Evolutionary conservation across 2,888 invertebrate species (phyloP).

Genomic region (Phragmatobia fuliginosa): DNA sequence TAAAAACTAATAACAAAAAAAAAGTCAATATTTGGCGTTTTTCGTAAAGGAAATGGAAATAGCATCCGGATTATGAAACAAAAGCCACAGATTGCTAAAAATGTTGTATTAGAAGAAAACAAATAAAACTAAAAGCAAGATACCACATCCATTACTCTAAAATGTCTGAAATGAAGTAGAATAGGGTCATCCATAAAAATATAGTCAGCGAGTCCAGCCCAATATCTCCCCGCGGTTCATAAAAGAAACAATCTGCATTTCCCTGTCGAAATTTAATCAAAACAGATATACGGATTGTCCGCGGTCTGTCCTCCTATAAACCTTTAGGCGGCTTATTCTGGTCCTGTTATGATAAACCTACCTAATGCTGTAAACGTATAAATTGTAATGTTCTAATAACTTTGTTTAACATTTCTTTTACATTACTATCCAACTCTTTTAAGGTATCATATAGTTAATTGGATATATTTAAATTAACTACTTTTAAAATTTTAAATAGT

Average conservation of each 20-base stretch:
- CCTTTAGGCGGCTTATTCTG: slow-evolving; percentile 57
- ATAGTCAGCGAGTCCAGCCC: slow-evolving; percentile 51
- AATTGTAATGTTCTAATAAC: no score
- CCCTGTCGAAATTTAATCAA: slow-evolving; percentile 82
- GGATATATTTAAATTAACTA: no score
- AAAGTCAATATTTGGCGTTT: background rate
- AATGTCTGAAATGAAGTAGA: slow-evolving; percentile 1
- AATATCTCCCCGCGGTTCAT: slow-evolving; percentile 62
- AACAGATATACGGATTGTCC: slow-evolving; percentile 78
- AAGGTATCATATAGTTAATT: no score
- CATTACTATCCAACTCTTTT: no score
- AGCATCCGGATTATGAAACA: background rate
- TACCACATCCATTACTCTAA: background rate
- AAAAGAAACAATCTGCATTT: slow-evolving; percentile 76
- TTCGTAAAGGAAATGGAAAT: background rate
- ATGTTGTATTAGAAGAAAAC: background rate
- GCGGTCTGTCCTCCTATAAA: slow-evolving; percentile 45
- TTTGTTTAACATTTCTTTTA: no score
- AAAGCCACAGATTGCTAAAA: no score
- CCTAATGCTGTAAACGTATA: no score
- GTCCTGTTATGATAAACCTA: slow-evolving; percentile 4
- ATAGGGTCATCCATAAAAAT: slow-evolving; percentile 52
- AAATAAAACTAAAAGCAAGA: background rate
- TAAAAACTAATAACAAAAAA: background rate
- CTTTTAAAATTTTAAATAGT: no score